Percentiles rank a stretch among this genome's conserved stretches.
phyloP scores from a whole-genome alignment of 2,113 vertebrate species.

The Piliocolobus tephrosceles region DNA sequence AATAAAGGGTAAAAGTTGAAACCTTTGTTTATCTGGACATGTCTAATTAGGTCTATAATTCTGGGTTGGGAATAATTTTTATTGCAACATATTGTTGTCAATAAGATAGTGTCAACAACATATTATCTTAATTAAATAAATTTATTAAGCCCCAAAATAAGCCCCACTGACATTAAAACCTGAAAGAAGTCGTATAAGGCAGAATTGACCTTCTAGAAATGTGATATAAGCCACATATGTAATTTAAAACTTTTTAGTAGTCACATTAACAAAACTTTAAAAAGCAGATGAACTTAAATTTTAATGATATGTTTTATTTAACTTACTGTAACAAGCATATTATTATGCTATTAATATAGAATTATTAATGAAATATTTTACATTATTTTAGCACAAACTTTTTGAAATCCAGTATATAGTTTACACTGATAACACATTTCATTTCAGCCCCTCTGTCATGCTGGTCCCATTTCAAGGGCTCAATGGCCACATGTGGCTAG shows the following conservation, averaged over 20 bases:
- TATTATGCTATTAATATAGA: neutral
- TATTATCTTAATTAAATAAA: neutral
- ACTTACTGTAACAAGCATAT: neutral
- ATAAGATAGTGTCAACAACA: neutral
- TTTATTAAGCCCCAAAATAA: neutral
- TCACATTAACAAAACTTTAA: neutral
- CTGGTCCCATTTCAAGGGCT: neutral
- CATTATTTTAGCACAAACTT: neutral
- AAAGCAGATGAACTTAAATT: neutral
- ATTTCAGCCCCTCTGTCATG: neutral
- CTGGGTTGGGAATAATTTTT: neutral
- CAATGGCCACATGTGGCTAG: neutral
- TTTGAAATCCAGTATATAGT: neutral
- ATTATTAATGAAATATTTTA: neutral
- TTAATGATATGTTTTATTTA: neutral
- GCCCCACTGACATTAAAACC: neutral
- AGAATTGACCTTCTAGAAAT: neutral
- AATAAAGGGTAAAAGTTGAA: neutral
- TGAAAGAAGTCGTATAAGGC: neutral
- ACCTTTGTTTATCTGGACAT: neutral
- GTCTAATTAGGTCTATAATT: neutral
- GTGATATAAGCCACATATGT: neutral
- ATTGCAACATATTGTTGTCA: neutral
- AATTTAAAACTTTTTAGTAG: neutral
- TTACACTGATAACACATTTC: neutral